A percentile compares a stretch with the other conserved stretches of the same genome.
phyloP scores from a whole-genome alignment of 2,797 vertebrate species.

The Anguilla anguilla region DNA sequence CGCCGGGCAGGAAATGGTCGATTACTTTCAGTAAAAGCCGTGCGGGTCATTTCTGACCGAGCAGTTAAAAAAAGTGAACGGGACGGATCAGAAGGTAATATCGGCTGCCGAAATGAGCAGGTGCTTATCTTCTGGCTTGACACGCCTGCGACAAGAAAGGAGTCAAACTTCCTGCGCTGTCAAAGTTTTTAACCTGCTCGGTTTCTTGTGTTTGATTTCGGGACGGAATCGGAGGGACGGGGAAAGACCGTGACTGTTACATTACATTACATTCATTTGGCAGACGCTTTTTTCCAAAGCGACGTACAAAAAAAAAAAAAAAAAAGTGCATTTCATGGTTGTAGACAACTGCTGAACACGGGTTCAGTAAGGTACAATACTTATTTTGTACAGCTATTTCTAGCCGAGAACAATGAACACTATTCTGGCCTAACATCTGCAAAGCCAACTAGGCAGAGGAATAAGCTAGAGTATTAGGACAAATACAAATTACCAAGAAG shows the following conservation, averaged over 20 bases:
- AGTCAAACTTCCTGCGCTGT: not conserved
- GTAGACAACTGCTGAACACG: no score
- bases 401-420: no score
- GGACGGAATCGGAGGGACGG: not conserved
- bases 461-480: no score
- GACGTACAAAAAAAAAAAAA: no score
- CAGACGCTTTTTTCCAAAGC: no score
- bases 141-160: not conserved
- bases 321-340: no score
- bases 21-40: not conserved
- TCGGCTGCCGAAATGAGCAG: not conserved
- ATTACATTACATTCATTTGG: no score
- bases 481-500: no score
- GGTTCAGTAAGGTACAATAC: no score
- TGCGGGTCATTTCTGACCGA: not conserved
- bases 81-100: not conserved
- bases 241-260: not conserved
- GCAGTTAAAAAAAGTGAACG: not conserved
- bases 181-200: not conserved
- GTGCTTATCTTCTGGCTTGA: not conserved
- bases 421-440: no score
- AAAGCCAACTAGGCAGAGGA: no score
- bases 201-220: not conserved
- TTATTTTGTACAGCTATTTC: no score
- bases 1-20: not conserved